Evolutionary conservation across 2,113 vertebrate genomes (phyloP).

Genomic region (Anolis sagrei): DNA sequence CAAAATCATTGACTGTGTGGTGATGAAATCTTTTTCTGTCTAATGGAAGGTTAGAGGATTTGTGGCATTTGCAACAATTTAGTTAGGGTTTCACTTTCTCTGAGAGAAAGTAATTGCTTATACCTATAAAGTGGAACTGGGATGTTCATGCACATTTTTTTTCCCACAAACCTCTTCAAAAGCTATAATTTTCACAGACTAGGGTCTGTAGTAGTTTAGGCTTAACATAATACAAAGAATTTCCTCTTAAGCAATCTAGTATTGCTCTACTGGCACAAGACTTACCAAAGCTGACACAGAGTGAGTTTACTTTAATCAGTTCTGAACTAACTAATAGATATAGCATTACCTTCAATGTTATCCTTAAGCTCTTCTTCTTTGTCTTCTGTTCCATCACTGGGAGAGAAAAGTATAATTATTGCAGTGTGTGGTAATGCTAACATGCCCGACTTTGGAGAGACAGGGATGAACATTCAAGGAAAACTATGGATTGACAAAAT

Average conservation of each 20-base stretch:
- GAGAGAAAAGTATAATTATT: slow-evolving; percentile 53
- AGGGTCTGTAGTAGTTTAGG: not conserved
- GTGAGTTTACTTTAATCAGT: not conserved
- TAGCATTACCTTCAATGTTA: slow-evolving; percentile 81
- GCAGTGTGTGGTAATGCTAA: slow-evolving; percentile 27
- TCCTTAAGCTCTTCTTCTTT: slow-evolving; percentile 88
- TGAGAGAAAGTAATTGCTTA: too few species aligned
- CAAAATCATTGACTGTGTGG: not conserved
- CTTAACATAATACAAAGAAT: too few species aligned
- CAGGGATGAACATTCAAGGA: slow-evolving; percentile 55
- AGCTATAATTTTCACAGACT: not conserved
- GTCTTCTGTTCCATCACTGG: slow-evolving; percentile 92
- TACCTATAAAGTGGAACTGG: not conserved
- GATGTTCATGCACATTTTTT: not conserved
- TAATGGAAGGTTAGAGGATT: not conserved
- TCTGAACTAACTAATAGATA: not conserved
- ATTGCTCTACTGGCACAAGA: not conserved
- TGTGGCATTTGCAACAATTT: too few species aligned
- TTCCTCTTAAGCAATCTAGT: accelerated
- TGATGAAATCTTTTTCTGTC: not conserved
- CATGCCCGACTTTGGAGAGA: slow-evolving; percentile 32
- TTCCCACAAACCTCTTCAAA: not conserved
- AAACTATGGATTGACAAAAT: slow-evolving; percentile 53
- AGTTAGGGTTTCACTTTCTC: not conserved
- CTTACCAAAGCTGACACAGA: slow-evolving; percentile 29